These are phyloP conservation scores for Parazoanthus darwini DNA, from an alignment of 92 coral and sea anemone species.

Conservation along the genomic window DNA sequence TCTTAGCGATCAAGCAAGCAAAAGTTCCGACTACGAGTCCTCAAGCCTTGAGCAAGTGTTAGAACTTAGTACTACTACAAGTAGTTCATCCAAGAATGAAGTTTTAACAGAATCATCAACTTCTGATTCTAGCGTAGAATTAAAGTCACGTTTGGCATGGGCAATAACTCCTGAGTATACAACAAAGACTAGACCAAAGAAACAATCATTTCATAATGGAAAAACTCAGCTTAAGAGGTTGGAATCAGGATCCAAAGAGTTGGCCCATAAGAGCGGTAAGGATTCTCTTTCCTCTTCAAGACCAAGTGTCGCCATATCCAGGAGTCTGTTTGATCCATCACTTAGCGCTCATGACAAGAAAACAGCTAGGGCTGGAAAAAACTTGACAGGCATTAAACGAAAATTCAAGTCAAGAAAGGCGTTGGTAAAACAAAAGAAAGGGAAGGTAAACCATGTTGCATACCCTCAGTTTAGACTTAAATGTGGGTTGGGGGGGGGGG, in stretches of 20 bases:
- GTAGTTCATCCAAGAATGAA: not conserved
- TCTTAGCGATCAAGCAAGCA: conserved; percentile 7
- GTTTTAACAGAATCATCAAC: not conserved
- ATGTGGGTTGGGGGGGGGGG: too few relatives aligned
- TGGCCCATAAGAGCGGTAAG: not conserved
- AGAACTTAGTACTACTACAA: not conserved
- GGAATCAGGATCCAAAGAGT: not conserved
- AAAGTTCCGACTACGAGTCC: not conserved
- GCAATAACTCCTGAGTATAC: not conserved
- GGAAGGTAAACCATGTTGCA: conserved; percentile 14
- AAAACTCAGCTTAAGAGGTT: not conserved
- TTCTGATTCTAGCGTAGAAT: not conserved
- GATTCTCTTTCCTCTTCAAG: not conserved
- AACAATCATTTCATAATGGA: not conserved
- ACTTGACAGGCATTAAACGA: not conserved
- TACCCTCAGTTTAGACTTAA: too few relatives aligned
- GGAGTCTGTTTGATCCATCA: not conserved
- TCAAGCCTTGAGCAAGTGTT: not conserved
- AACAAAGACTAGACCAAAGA: not conserved
- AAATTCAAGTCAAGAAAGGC: not conserved
- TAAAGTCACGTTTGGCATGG: not conserved
- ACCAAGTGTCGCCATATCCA: not conserved
- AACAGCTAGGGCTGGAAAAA: not conserved
- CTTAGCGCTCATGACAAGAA: not conserved
- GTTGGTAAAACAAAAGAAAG: not conserved